phyloP scores from a whole-genome alignment of 2,113 vertebrate species.

The Beaufortia kweichowensis region DNA sequence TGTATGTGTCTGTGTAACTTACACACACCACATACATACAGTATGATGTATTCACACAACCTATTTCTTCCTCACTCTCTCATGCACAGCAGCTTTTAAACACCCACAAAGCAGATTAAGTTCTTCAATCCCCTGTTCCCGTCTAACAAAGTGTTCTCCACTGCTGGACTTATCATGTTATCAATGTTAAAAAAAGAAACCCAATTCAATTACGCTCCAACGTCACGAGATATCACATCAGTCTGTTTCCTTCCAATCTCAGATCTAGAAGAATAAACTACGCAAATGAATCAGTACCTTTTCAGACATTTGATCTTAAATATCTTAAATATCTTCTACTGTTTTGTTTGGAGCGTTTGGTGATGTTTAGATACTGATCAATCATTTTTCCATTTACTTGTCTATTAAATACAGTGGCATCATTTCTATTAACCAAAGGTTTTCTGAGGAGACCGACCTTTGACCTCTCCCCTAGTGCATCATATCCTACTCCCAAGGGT shows the following conservation, averaged over 20 bases:
- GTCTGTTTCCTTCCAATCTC: neutral
- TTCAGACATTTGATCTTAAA: neutral
- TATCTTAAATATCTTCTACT: neutral
- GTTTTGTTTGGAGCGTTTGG: neutral
- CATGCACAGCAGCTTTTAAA: neutral
- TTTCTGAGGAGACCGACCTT: constrained; percentile 37
- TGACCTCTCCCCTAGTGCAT: constrained; percentile 50
- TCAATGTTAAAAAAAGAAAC: constrained; percentile 46
- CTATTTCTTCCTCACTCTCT: neutral
- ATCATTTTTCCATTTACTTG: neutral
- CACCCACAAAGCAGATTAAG: constrained; percentile 38
- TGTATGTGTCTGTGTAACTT: neutral
- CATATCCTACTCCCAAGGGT: constrained; percentile 26
- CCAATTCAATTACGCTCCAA: constrained; percentile 44
- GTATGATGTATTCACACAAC: neutral
- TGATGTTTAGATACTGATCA: neutral
- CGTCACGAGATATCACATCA: neutral
- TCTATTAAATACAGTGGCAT: neutral
- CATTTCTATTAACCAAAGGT: neutral
- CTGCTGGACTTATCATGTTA: constrained; percentile 41
- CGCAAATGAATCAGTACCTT: neutral
- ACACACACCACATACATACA: neutral
- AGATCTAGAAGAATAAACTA: neutral
- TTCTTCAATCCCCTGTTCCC: constrained; percentile 30
- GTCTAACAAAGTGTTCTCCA: constrained; percentile 40